Evolutionary conservation across 2,797 vertebrate genomes (phyloP).

Genomic region (Toxotes lorentzi): DNA sequence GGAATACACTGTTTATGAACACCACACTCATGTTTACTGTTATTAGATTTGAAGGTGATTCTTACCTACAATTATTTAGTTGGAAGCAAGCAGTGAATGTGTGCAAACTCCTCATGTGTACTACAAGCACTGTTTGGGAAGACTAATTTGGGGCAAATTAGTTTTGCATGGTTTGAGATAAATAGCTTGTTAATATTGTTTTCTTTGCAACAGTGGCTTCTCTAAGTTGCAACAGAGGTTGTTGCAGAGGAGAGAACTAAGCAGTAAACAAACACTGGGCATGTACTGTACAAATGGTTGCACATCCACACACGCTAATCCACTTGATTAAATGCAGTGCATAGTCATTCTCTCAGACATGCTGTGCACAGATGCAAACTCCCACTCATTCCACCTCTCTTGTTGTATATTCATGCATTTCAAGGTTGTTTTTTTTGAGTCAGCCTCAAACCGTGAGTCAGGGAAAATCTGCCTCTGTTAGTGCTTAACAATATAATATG

Average conservation of each 20-base stretch:
- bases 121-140: constrained; percentile 31
- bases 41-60: constrained; percentile 23
- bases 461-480: constrained; percentile 3
- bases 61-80: neutral
- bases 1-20: constrained; percentile 20
- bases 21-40: constrained; percentile 8
- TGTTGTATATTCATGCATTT: constrained; percentile 32
- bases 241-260: constrained; percentile 7
- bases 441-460: constrained; percentile 27
- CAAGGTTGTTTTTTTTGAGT: constrained; percentile 4
- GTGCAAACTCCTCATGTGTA: constrained; percentile 18
- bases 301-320: constrained; percentile 1
- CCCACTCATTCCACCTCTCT: constrained; percentile 41
- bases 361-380: constrained; percentile 41
- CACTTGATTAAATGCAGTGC: constrained; percentile 45
- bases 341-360: constrained; percentile 37
- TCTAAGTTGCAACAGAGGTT: constrained; percentile 16
- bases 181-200: constrained; percentile 35
- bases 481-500: neutral
- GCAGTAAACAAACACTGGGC: constrained; percentile 14
- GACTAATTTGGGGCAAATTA: constrained; percentile 40
- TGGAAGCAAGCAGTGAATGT: constrained; percentile 8
- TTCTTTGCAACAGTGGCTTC: constrained; percentile 20
- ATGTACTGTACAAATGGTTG: neutral
- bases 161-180: constrained; percentile 42